A percentile compares a stretch with the other conserved stretches of the same genome.
phyloP scores from a whole-genome alignment of 2,888 invertebrate species.

The Caenorhabditis macrosperma region DNA sequence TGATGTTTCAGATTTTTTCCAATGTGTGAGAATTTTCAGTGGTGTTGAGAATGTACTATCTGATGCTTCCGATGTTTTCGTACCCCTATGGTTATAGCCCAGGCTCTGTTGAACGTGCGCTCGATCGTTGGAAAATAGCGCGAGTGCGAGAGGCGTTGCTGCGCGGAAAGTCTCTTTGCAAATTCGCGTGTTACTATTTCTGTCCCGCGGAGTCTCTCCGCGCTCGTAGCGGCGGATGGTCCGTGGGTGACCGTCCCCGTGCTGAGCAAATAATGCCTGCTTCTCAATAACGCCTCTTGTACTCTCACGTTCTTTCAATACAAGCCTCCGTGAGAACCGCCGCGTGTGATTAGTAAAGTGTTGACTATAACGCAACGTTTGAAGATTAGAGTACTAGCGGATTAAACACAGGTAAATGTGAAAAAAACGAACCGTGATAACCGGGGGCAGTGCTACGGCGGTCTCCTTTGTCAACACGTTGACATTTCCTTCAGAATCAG shows the following conservation, averaged over 20 bases:
- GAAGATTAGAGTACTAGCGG: not conserved
- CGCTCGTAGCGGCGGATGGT: conserved; percentile 36
- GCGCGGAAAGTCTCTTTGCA: conserved; percentile 54
- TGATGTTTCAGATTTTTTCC: too few species aligned
- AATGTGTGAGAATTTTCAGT: too few species aligned
- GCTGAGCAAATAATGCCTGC: conserved; percentile 44
- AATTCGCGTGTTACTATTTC: conserved; percentile 57
- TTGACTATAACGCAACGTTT: not conserved
- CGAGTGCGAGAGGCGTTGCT: conserved; percentile 13
- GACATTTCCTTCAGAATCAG: conserved; percentile 6
- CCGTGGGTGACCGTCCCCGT: conserved; percentile 47
- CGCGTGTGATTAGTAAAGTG: not conserved
- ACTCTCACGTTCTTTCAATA: conserved; percentile 12
- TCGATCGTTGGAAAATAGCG: not conserved
- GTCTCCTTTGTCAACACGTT: conserved; percentile 24
- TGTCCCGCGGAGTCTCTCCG: conserved; percentile 16
- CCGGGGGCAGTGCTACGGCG: conserved; percentile 22
- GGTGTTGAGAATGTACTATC: not conserved
- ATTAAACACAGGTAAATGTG: not conserved
- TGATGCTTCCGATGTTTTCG: not conserved
- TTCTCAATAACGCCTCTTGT: conserved; percentile 26
- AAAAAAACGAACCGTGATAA: conserved; percentile 35
- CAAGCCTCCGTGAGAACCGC: not conserved
- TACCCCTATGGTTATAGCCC: not conserved
- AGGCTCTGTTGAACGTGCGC: conserved; percentile 11